phyloP scores from a whole-genome alignment of 2,113 vertebrate genomes.

The Seriola quinqueradiata region DNA sequence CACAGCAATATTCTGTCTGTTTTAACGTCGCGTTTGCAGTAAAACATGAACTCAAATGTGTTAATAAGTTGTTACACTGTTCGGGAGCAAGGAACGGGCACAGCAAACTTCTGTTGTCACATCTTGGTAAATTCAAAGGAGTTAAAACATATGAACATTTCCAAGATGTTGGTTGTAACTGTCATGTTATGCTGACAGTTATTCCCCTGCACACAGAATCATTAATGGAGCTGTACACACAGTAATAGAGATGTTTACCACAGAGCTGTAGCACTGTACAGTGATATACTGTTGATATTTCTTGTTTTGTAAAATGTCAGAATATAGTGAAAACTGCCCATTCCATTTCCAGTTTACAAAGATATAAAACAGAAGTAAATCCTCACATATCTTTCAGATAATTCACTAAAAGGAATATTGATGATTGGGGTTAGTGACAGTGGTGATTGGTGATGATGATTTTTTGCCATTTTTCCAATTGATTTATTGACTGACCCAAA shows the following conservation, averaged over 20 bases:
- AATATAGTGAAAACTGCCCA: too few species aligned
- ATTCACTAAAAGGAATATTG: background rate
- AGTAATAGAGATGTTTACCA: background rate
- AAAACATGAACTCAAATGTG: background rate
- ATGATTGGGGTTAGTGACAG: background rate
- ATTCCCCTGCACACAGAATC: background rate
- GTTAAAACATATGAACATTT: background rate
- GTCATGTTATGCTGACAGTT: background rate
- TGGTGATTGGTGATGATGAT: background rate
- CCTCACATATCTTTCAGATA: background rate
- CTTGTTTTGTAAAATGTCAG: background rate
- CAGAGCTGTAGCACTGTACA: background rate
- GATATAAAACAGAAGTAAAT: too few species aligned
- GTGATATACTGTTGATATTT: background rate
- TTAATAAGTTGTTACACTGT: background rate
- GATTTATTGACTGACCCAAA: background rate
- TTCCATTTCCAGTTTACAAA: too few species aligned
- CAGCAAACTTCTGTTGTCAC: background rate
- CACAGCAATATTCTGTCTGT: background rate
- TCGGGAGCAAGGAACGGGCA: background rate
- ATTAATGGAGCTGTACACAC: background rate
- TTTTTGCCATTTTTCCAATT: background rate
- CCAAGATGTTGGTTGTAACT: background rate
- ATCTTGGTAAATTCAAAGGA: background rate
- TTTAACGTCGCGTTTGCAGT: background rate